A percentile compares a stretch with the other conserved stretches of the same genome.
Conservation (phyloP, 2,888 invertebrate species). For the Seira musarum region DNA sequence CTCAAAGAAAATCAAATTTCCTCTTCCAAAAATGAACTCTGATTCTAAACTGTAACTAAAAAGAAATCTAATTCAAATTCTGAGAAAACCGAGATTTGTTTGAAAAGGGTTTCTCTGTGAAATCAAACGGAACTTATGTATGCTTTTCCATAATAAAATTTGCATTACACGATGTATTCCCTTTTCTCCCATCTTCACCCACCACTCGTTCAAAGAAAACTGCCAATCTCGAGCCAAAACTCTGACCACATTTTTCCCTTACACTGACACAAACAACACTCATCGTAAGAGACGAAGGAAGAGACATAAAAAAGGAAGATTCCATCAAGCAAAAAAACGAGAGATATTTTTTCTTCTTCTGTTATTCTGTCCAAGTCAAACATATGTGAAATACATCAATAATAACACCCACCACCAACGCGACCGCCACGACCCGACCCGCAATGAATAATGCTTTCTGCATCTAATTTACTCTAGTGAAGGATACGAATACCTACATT, state of each 20-base stretch:
- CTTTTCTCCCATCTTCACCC: background rate
- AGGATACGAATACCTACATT: background rate
- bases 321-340: background rate
- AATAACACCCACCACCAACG: slow-evolving; percentile 8
- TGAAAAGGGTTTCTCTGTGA: background rate
- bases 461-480: background rate
- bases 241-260: background rate
- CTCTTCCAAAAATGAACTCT: background rate
- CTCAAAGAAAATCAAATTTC: background rate
- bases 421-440: too few species aligned
- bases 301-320: background rate
- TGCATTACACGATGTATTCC: background rate
- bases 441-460: background rate
- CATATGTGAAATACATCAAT: background rate
- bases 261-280: background rate
- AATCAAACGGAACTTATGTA: background rate
- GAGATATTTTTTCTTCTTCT: too few species aligned
- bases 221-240: background rate
- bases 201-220: background rate
- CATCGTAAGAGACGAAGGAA: too few species aligned
- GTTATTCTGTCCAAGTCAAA: background rate
- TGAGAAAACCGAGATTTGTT: background rate
- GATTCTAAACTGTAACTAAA: background rate
- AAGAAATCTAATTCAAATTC: background rate
- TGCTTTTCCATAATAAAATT: background rate